Evolutionary conservation across 2,113 vertebrate genomes (phyloP).

Genomic region (Okapia johnstoni): DNA sequence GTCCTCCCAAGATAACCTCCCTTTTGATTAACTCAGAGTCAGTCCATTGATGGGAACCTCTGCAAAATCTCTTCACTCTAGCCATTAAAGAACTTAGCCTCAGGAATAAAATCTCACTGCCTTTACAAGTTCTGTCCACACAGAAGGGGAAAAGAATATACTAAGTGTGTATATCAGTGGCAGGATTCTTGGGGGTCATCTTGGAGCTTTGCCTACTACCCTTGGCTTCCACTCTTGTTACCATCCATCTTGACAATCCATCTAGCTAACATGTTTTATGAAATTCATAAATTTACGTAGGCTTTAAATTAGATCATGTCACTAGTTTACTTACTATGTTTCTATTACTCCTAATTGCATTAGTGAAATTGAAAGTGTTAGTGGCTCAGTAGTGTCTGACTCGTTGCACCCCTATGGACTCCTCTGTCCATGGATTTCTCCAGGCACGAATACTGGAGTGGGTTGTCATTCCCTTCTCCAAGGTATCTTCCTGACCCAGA

Average conservation of each 20-base stretch:
- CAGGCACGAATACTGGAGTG: neutral
- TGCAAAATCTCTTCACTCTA: neutral
- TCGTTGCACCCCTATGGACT: neutral
- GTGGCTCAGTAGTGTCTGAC: neutral
- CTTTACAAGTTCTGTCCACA: neutral
- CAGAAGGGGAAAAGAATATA: neutral
- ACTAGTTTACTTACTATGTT: neutral
- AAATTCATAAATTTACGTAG: neutral
- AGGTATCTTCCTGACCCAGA: neutral
- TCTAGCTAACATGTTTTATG: neutral
- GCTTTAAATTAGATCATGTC: neutral
- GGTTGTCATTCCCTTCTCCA: neutral
- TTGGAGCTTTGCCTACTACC: neutral
- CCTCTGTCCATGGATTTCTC: neutral
- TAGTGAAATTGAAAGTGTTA: neutral
- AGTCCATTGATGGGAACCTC: neutral
- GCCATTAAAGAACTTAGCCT: neutral
- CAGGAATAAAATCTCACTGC: neutral
- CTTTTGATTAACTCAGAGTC: neutral
- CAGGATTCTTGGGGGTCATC: neutral
- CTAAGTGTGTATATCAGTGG: neutral
- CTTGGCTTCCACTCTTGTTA: neutral
- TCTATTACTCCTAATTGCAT: neutral
- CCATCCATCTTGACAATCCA: neutral
- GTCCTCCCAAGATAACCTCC: neutral